A percentile compares a stretch with the other conserved stretches of the same genome.
Conservation (phyloP, 2,797 vertebrate species). For the Australoheros facetus region DNA sequence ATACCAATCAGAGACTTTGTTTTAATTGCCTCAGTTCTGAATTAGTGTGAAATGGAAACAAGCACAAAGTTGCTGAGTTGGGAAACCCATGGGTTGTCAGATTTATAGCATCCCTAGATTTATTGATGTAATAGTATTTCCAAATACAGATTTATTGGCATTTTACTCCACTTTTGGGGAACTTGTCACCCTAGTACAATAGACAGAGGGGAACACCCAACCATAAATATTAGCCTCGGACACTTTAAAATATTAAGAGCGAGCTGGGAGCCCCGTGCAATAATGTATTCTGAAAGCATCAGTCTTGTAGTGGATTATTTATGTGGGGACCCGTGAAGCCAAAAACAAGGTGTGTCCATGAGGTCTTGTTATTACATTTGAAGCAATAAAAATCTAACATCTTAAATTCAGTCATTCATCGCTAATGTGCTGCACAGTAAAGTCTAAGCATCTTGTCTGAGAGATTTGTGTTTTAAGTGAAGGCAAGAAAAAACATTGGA, state of each 20-base stretch:
- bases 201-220: constrained; percentile 81
- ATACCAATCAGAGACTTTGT: constrained; percentile 57
- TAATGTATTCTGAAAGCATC: constrained; percentile 78
- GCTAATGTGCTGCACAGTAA: constrained; percentile 58
- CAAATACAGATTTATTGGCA: constrained; percentile 78
- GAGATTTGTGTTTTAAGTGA: constrained; percentile 69
- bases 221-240: constrained; percentile 77
- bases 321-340: constrained; percentile 72
- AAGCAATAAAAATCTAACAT: constrained; percentile 76
- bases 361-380: constrained; percentile 77
- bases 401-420: constrained; percentile 78
- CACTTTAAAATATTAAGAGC: constrained; percentile 78
- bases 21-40: constrained; percentile 71
- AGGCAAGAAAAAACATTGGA: constrained; percentile 80
- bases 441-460: constrained; percentile 63
- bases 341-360: constrained; percentile 83
- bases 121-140: constrained; percentile 72
- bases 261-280: constrained; percentile 73
- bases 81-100: constrained; percentile 66
- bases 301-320: constrained; percentile 79
- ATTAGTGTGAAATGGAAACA: constrained; percentile 71
- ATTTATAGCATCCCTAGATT: constrained; percentile 71
- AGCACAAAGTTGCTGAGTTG: constrained; percentile 52
- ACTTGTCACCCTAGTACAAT: constrained; percentile 78
- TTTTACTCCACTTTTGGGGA: constrained; percentile 71